Evolutionary conservation across 2,797 vertebrate species (phyloP).

Genomic region (Typhlichthys eigenmanni): DNA sequence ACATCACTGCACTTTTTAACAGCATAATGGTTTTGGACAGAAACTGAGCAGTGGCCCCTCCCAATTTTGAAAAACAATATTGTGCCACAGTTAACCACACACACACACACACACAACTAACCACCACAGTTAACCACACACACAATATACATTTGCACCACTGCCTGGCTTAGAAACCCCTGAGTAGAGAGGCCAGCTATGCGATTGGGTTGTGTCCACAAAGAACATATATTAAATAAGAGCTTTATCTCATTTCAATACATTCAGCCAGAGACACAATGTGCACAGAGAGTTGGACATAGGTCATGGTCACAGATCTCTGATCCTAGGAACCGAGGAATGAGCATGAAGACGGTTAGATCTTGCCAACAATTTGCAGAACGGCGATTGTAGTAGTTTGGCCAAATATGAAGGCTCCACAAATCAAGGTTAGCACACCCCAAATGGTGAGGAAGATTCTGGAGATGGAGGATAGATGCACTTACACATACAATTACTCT

Average conservation of each 20-base stretch:
- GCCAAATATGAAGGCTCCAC: constrained; percentile 90
- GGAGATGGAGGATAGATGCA: constrained; percentile 6
- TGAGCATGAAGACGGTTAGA: constrained; percentile 49
- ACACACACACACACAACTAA: too few relatives aligned
- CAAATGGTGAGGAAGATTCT: constrained; percentile 84
- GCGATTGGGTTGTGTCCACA: too few relatives aligned
- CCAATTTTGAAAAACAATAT: too few relatives aligned
- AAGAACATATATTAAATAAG: too few relatives aligned
- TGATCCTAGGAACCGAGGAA: neutral
- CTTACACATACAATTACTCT: neutral
- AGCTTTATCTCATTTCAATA: too few relatives aligned
- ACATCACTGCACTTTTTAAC: neutral
- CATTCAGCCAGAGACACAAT: constrained; percentile 10
- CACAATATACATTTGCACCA: neutral
- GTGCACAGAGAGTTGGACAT: neutral
- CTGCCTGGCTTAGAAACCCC: neutral
- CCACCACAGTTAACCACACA: neutral
- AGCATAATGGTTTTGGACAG: neutral
- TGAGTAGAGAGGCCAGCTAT: neutral
- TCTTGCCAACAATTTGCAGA: constrained; percentile 79
- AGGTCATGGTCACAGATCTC: neutral
- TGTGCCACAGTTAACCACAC: neutral
- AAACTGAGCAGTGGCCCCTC: too few relatives aligned
- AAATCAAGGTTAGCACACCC: constrained; percentile 84
- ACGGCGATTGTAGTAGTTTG: constrained; percentile 87